Percentiles rank a stretch among this genome's conserved stretches.
Evolutionary conservation across 2,888 invertebrate genomes (phyloP).

Genomic region (Hypsopygia costalis): DNA sequence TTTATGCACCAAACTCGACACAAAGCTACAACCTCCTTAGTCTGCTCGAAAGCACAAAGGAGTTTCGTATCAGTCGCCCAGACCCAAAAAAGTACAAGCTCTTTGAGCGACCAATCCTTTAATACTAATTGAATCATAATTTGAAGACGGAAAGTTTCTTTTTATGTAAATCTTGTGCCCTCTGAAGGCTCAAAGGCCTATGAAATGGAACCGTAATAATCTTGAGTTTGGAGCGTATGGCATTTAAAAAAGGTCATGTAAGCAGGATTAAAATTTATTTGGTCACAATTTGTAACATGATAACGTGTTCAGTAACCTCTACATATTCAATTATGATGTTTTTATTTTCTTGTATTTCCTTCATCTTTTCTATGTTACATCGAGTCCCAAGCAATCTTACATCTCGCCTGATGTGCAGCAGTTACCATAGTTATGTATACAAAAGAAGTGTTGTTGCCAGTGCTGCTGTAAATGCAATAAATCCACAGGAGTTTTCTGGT

Average conservation of each 20-base stretch:
- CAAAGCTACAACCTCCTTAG: slow-evolving; percentile 69
- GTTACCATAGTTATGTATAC: too few species aligned
- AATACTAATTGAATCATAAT: slow-evolving; percentile 81
- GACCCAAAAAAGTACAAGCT: slow-evolving; percentile 72
- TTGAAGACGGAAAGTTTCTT: slow-evolving; percentile 74
- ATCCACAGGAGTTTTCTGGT: too few species aligned
- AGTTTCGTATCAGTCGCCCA: slow-evolving; percentile 51
- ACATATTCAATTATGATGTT: slow-evolving; percentile 11
- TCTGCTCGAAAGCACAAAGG: slow-evolving; percentile 73
- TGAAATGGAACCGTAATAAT: slow-evolving; percentile 63
- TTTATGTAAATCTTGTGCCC: slow-evolving; percentile 75
- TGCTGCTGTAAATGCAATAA: too few species aligned
- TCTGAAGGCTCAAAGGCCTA: slow-evolving; percentile 58
- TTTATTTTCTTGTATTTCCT: too few species aligned
- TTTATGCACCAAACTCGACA: slow-evolving; percentile 53
- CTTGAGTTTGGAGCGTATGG: slow-evolving; percentile 55
- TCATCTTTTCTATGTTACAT: too few species aligned
- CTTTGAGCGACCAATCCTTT: slow-evolving; percentile 75
- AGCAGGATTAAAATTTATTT: slow-evolving; percentile 56
- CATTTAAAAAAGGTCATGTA: slow-evolving; percentile 45
- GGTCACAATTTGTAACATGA: slow-evolving; percentile 35
- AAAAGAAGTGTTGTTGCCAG: too few species aligned
- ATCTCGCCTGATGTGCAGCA: too few species aligned
- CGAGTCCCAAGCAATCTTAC: too few species aligned
- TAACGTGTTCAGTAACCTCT: slow-evolving; percentile 19